Evolutionary conservation across 2,888 invertebrate genomes (phyloP).

Genomic region (Eurytoma californica): DNA sequence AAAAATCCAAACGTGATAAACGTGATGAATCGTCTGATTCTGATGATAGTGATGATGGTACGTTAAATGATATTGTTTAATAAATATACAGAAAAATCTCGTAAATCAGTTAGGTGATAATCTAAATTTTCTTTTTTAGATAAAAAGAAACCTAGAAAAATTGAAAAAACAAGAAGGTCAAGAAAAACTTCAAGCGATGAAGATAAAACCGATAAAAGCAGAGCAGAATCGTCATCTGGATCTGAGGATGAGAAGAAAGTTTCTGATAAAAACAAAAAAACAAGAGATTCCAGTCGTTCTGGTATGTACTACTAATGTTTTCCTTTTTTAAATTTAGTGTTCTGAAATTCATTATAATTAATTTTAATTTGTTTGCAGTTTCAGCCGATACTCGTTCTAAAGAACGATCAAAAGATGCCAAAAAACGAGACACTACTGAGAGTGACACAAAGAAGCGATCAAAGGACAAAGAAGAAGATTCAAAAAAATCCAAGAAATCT

Average conservation of each 20-base stretch:
- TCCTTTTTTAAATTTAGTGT: background rate
- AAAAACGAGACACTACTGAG: slow-evolving; percentile 73
- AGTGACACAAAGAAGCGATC: slow-evolving; percentile 74
- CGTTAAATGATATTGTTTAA: slow-evolving; percentile 3
- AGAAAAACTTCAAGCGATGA: slow-evolving; percentile 75
- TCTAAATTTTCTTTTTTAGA: slow-evolving; percentile 56
- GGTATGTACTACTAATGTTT: slow-evolving; percentile 58
- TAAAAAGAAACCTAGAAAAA: slow-evolving; percentile 69
- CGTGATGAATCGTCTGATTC: slow-evolving; percentile 70
- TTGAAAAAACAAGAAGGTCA: slow-evolving; percentile 68
- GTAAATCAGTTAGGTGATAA: background rate
- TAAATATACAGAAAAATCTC: background rate
- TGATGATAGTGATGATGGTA: slow-evolving; percentile 70
- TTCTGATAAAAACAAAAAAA: slow-evolving; percentile 68
- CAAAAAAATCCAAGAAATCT: slow-evolving; percentile 66
- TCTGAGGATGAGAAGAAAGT: slow-evolving; percentile 76
- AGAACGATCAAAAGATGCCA: slow-evolving; percentile 72
- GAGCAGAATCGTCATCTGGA: slow-evolving; percentile 77
- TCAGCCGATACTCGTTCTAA: slow-evolving; percentile 74
- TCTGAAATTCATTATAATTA: background rate
- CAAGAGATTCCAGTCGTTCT: slow-evolving; percentile 65
- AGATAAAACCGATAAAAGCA: slow-evolving; percentile 76
- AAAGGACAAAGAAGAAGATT: slow-evolving; percentile 74
- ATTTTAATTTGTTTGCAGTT: slow-evolving; percentile 57
- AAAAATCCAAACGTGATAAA: slow-evolving; percentile 68